These are phyloP conservation scores for Cryptops parisi DNA, from an alignment of 2,888 invertebrate species.

Conservation along the genomic window DNA sequence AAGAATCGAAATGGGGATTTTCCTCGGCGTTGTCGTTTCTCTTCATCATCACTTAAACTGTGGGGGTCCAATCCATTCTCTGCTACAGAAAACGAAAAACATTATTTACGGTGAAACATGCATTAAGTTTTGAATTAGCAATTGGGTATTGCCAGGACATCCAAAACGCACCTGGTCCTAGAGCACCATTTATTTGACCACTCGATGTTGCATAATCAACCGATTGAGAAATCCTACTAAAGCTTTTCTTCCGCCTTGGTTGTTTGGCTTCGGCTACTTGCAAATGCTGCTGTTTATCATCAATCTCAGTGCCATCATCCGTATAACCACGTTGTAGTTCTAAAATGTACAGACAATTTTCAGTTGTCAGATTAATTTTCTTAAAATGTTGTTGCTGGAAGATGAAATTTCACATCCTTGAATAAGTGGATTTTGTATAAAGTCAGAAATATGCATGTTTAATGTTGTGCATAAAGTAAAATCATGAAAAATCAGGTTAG, in stretches of 20 bases:
- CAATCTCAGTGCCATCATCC: conserved; percentile 61
- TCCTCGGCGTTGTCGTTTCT: conserved; percentile 59
- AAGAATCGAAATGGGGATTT: conserved; percentile 74
- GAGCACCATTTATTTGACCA: no score
- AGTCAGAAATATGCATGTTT: no score
- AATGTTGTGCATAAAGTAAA: no score
- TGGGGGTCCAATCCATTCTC: conserved; percentile 10
- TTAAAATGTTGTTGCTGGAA: no score
- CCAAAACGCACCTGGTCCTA: no score
- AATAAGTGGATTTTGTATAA: no score
- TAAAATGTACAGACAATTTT: conserved; percentile 25
- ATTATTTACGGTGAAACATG: conserved; percentile 11
- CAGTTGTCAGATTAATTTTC: neutral
- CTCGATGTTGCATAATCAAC: no score
- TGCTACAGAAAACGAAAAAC: neutral
- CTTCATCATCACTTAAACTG: conserved; percentile 37
- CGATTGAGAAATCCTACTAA: no score
- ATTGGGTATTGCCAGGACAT: no score
- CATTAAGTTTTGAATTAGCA: no score
- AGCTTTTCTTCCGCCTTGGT: conserved; percentile 16
- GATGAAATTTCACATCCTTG: no score
- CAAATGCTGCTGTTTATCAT: conserved; percentile 32
- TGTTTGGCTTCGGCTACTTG: neutral
- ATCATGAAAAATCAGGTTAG: no score
- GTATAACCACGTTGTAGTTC: conserved; percentile 67